Base-by-base conservation (phyloP, 2,797 vertebrate species). In the Benthosema pterotum region DNA sequence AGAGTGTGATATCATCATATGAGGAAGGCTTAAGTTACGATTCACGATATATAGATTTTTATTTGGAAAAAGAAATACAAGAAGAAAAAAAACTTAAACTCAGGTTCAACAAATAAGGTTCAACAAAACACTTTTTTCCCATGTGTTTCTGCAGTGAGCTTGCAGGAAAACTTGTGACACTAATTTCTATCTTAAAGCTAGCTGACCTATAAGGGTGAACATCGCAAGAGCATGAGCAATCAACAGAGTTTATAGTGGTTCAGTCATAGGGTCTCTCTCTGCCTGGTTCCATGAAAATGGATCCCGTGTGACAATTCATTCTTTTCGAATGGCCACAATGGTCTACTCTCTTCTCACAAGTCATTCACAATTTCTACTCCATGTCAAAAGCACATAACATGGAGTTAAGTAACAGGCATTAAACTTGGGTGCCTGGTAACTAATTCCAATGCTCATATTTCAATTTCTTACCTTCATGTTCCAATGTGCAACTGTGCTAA, bases 131-230 rank as follows among this genome's bases (percentile, higher is more conserved):
- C 32, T 38, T 38, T 7, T 38, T 38, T 38, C 32, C 32, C 8
- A 11, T 38, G 32, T 38, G 5, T 7, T 38, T 9, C 9, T 38
- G 32, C 32, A 64, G 16, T 52, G 48, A 75, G 25, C 60, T 52
- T 71, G 50, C 18, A 65, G 56, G 46, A 19, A 65, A 74, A 86
- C 84, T 82, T 86, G 87, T 89, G 89, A 90, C 79, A 87, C 82
- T 80, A 71, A 88, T 87, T 83, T 63, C 49, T 17, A 38, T 70
- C 65, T 64, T 67, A 53, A 71, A 54, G 70, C 60, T 74, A 54
- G 70, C 60, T 74, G 60, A 80, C 63, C 60, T 32, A 43, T 43
- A 51, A 62, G 58, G 54, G 48, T 60, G 57, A 52, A 60, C 71
- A 66, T 42, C 11, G 56, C 57, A 65, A 74, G 67, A 75, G 72